Evolutionary conservation across 2,888 invertebrate genomes (phyloP), one percentile per base, ranked within the genome.

Genomic region (Idaea biselata): DNA sequence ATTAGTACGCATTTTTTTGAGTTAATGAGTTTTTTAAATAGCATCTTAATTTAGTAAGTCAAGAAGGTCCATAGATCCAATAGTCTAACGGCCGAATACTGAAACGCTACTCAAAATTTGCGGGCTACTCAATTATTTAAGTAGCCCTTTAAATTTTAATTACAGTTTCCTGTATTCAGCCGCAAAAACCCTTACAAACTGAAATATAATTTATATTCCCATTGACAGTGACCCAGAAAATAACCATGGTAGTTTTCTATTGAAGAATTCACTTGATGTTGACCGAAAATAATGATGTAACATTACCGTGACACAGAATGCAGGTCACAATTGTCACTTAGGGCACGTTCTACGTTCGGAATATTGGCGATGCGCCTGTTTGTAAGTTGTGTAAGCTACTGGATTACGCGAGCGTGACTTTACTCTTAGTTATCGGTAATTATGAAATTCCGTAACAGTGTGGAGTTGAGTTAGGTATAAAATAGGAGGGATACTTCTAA

Each of bases 321-420:
- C 87, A 82, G 89, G 89, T 82, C 88, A 73, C 77, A 77, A 88
- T 90, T 87, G 77, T 76, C 75, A 88, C 75, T 70, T 77, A 64
- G 70, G 72, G 72, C 81, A 81, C 83, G 82, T 74, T 44, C 11
- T 3, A 70, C 77, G 69, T 65, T 70, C 69, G 67, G 73, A 74
- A 76, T 80, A 78, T 78, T 75, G 74, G 64, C 78, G 78, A 83
- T 81, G 76, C 75, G 76, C 82, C 79, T 73, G 25, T 78, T 71
- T 70, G 65, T 69, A 55, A 63, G 70, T 88, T 88, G 74, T 84
- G 78, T 79, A 87, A 69, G 74, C 74, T 67, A 66, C 76, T 73
- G 76, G 78, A 81, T 82, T 79, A 80, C 78, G 76, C 80, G 78
- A 80, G 76, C 75, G 73, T 44, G 60, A 56, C 18, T 56, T 7